phyloP scores from a whole-genome alignment of 53 echinoderm and acorn worm genomes.

The Apostichopus leukothele region DNA sequence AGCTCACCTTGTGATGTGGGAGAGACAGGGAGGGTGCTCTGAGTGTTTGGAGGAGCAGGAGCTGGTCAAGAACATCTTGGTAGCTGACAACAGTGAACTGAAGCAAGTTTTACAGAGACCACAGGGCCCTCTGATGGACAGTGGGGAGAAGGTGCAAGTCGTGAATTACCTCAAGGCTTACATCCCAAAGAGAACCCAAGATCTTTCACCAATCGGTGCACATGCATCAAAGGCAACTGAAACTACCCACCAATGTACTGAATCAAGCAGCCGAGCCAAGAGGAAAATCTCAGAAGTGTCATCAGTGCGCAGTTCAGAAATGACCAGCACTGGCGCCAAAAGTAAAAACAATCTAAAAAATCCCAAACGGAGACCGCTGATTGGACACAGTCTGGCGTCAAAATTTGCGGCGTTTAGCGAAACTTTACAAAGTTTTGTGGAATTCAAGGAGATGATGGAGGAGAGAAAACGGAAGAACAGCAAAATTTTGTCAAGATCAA shows the following conservation, averaged over 20 bases:
- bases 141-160: background rate
- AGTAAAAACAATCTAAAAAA: background rate
- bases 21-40: conserved; percentile 62
- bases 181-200: background rate
- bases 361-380: background rate
- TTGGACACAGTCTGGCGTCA: background rate
- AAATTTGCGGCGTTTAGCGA: conserved; percentile 24
- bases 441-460: conserved; percentile 24
- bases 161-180: background rate
- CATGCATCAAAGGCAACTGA: background rate
- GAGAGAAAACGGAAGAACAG: background rate
- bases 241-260: background rate
- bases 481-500: background rate
- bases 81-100: background rate
- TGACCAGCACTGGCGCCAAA: background rate
- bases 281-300: background rate
- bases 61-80: background rate
- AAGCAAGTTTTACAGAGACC: background rate
- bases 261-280: background rate
- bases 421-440: background rate
- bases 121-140: too few species aligned
- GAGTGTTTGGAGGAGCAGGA: conserved; percentile 54
- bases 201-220: background rate
- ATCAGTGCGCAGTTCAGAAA: too few species aligned
- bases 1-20: conserved; percentile 81